A percentile compares a stretch with the other conserved stretches of the same genome.
phyloP scores from a whole-genome alignment of 2,888 invertebrate genomes.

The Branchipolynoe longqiensis region DNA sequence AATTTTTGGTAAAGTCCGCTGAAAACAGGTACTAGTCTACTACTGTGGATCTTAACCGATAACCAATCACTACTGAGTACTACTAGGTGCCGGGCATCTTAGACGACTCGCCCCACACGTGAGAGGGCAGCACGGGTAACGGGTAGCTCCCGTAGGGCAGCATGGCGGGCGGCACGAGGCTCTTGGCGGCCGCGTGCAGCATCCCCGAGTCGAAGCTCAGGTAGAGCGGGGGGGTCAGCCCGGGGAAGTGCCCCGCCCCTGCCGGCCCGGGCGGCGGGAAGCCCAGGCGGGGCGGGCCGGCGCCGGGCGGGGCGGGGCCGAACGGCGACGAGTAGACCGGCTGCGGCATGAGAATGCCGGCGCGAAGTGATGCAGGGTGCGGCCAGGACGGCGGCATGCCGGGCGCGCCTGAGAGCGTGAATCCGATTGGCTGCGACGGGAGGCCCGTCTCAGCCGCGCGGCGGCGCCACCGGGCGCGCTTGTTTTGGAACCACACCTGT shows the following conservation, averaged over 20 bases:
- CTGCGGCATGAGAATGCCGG: slow-evolving; percentile 44
- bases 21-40: no score
- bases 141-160: slow-evolving; percentile 38
- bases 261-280: background rate
- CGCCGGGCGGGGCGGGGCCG: background rate
- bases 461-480: slow-evolving; percentile 59
- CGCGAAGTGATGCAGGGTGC: slow-evolving; percentile 30
- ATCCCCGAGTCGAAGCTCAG: slow-evolving; percentile 44
- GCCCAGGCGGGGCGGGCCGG: background rate
- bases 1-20: no score
- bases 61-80: no score
- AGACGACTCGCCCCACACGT: slow-evolving; percentile 13
- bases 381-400: slow-evolving; percentile 42
- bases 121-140: background rate
- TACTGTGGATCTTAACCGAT: no score
- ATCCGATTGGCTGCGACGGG: slow-evolving; percentile 46
- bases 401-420: slow-evolving; percentile 47
- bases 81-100: slow-evolving; percentile 27
- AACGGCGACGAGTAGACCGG: slow-evolving; percentile 28
- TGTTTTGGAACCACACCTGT: slow-evolving; percentile 62
- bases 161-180: background rate
- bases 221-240: slow-evolving; percentile 25
- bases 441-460: slow-evolving; percentile 57
- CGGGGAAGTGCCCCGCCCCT: no score
- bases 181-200: slow-evolving; percentile 28